These are phyloP conservation scores for Drosophila mulleri DNA, from an alignment of 2,888 invertebrate genomes.

Conservation along the genomic window DNA sequence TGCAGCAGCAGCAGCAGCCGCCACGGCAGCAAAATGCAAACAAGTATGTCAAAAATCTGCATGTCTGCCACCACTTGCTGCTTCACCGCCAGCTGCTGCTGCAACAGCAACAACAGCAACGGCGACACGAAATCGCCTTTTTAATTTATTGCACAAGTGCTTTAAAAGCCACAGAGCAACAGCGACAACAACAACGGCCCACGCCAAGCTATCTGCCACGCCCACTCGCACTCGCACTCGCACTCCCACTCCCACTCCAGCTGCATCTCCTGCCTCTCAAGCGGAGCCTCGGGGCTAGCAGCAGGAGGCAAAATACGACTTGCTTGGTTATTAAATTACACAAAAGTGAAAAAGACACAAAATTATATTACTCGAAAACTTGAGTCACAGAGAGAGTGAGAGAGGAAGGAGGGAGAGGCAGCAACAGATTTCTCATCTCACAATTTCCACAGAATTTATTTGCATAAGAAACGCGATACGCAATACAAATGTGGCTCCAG, in stretches of 20 bases:
- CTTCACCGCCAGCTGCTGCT: constrained; percentile 41
- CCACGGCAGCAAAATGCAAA: constrained; percentile 80
- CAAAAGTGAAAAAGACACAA: constrained; percentile 78
- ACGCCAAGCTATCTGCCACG: constrained; percentile 31
- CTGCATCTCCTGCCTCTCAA: constrained; percentile 35
- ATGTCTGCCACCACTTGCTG: constrained; percentile 80
- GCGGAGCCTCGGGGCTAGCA: constrained; percentile 63
- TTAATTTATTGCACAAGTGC: constrained; percentile 81
- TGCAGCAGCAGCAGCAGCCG: constrained; percentile 48
- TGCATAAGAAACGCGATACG: constrained; percentile 82
- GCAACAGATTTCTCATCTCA: constrained; percentile 70
- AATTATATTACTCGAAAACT: constrained; percentile 67
- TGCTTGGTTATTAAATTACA: constrained; percentile 77
- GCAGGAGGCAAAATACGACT: constrained; percentile 80
- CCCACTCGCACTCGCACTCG: constrained; percentile 4
- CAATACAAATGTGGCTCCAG: constrained; percentile 41
- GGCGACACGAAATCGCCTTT: constrained; percentile 77
- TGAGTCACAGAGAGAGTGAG: not conserved
- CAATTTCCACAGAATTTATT: constrained; percentile 78
- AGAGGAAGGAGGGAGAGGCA: not conserved
- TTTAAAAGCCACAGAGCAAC: constrained; percentile 74
- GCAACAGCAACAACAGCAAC: constrained; percentile 36
- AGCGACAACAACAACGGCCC: constrained; percentile 35
- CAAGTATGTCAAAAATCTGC: constrained; percentile 81
- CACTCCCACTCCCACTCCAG: not conserved